Conservation (phyloP, 2,797 vertebrate species). For the Anniella stebbinsi region DNA sequence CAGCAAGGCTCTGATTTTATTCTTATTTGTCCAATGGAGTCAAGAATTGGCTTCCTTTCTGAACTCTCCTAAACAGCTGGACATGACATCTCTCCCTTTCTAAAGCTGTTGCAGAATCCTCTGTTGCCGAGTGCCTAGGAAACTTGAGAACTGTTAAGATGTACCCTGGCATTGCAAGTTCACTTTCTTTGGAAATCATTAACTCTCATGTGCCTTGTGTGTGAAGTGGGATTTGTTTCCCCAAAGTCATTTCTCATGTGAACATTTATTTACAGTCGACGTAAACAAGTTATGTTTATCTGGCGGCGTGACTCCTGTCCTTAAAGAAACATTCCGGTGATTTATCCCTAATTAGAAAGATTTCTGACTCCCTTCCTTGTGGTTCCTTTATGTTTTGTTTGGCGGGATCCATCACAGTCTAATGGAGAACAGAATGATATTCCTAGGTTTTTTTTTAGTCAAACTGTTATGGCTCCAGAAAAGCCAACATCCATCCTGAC, state of each 20-base stretch:
- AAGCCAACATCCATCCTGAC: background rate
- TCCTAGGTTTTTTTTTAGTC: background rate
- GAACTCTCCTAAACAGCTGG: conserved; percentile 1
- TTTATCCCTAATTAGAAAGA: conserved; percentile 1
- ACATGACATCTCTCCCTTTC: background rate
- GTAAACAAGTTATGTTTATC: conserved; percentile 1
- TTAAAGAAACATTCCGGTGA: background rate
- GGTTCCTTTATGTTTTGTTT: background rate
- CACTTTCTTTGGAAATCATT: background rate
- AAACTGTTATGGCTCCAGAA: background rate
- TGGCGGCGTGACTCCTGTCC: background rate
- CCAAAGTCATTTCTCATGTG: conserved; percentile 7
- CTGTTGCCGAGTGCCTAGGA: background rate
- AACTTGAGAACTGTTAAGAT: background rate
- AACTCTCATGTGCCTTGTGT: background rate
- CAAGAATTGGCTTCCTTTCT: background rate
- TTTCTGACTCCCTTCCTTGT: background rate
- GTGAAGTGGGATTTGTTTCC: background rate
- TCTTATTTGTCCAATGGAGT: background rate
- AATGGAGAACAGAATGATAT: background rate
- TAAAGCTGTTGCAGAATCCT: background rate
- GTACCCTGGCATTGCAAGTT: background rate
- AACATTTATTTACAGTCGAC: conserved; percentile 7
- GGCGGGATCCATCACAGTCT: background rate
- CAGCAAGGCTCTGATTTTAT: background rate